Conservation (phyloP, 2,113 vertebrate genomes). For the Siniperca knerii region DNA sequence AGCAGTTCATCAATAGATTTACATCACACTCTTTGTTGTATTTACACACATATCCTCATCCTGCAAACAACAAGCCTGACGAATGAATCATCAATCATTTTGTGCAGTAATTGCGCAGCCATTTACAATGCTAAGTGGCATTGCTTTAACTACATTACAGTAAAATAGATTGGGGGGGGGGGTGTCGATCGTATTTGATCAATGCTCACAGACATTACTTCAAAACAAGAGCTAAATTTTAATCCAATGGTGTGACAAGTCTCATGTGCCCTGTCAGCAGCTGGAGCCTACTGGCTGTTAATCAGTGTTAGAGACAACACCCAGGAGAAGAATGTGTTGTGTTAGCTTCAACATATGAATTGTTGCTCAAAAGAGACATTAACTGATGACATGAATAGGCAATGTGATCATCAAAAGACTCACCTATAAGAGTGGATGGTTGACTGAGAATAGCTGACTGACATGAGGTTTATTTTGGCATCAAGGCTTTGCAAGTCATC, state of each 20-base stretch:
- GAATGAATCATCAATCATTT: slow-evolving; percentile 52
- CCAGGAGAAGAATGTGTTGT: neutral
- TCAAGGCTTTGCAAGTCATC: slow-evolving; percentile 40
- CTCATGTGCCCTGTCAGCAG: slow-evolving; percentile 23
- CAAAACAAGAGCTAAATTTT: slow-evolving; percentile 20
- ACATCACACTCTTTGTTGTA: neutral
- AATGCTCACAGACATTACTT: slow-evolving; percentile 12
- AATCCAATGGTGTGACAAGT: neutral
- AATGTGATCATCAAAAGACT: slow-evolving; percentile 10
- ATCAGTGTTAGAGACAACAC: slow-evolving; percentile 10
- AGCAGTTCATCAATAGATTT: slow-evolving; percentile 7
- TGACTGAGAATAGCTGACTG: slow-evolving; percentile 32
- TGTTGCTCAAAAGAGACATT: slow-evolving; percentile 6
- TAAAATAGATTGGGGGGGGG: slow-evolving; percentile 3
- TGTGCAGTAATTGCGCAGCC: slow-evolving; percentile 41
- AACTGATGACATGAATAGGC: neutral
- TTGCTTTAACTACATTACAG: slow-evolving; percentile 22
- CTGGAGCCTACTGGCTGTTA: slow-evolving; percentile 18
- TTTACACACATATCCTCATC: neutral
- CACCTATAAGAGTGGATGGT: neutral
- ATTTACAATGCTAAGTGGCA: slow-evolving; percentile 10
- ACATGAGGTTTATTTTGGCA: slow-evolving; percentile 29
- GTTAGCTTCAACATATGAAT: slow-evolving; percentile 4
- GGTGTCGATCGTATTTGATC: neutral
- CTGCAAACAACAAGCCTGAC: slow-evolving; percentile 27